Evolutionary conservation across 1,140 invertebrate genomes (phyloP), one percentile per base, ranked within the genome.

Genomic region (Drosophila kepulauana): DNA sequence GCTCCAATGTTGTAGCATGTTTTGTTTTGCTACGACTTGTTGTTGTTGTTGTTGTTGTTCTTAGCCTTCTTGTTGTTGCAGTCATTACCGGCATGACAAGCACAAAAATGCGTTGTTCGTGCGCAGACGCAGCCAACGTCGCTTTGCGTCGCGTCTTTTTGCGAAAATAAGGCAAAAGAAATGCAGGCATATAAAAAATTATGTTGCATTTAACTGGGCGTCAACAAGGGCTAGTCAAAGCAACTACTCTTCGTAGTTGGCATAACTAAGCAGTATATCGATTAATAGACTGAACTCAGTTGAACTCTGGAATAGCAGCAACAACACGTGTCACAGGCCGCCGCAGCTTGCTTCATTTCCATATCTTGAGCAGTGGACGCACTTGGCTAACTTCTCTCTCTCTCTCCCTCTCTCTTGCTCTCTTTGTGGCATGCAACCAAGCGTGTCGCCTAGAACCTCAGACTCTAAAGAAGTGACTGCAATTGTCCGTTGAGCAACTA

Each of bases 21-120:
- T 75, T 74, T 73, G 46, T 67, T 80, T 45, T 52, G 62, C 58
- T 25, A 25, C 20, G 20, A 54, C 20, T 61, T 75, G 65, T 61
- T 79, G 46, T 43, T 75, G 49, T 33, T 74, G 67, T 45, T 59
- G 35, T 58, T 41, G 62, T 30, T 45, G 46, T 13, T 74, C 48
- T 43, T 63, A 68, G 51, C 63, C 41, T 20, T 75, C 20, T 59
- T 77, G 66, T 69, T 75, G 77, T 66, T 84, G 74, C 43, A 82
- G 76, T 91, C 88, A 91, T 91, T 91, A 91, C 88, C 84, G 88
- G 88, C 88, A 91, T 91, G 88, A 91, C 88, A 91, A 91, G 82
- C 88, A 84, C 80, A 87, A 91, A 91, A 91, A 91, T 91, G 88
- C 78, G 86, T 90, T 80, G 72, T 77, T 80, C 67, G 75, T 82